Percentiles rank a stretch among this genome's conserved stretches.
Evolutionary conservation across 2,888 invertebrate genomes (phyloP).

Genomic region (Cancer borealis): DNA sequence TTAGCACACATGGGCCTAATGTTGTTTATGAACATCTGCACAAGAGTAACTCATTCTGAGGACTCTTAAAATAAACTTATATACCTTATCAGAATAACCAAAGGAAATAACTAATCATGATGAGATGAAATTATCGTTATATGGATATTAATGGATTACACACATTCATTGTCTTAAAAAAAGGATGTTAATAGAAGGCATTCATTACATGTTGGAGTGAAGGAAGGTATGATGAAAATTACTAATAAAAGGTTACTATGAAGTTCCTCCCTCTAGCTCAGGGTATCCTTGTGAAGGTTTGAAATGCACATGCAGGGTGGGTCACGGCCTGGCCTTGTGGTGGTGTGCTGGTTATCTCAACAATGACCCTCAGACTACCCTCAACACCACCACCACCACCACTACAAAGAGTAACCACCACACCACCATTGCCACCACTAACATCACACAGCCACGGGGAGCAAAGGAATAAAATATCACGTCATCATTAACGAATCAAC

Average conservation of each 20-base stretch:
- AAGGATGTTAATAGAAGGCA: background rate
- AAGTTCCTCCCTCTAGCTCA: background rate
- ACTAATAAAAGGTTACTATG: background rate
- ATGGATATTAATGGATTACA: background rate
- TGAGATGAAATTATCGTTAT: background rate
- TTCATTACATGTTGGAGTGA: background rate
- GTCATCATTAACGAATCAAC: background rate
- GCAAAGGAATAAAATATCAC: background rate
- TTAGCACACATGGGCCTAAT: background rate
- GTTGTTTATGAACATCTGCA: background rate
- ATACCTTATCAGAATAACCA: background rate
- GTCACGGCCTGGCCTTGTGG: background rate
- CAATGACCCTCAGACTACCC: background rate
- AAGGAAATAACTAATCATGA: background rate
- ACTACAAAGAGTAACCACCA: conserved; percentile 4
- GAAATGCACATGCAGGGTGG: background rate
- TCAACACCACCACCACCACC: background rate
- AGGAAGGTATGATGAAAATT: background rate
- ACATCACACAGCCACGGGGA: background rate
- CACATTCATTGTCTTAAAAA: background rate
- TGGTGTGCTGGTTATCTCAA: background rate
- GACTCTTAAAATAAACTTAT: background rate
- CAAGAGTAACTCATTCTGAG: background rate
- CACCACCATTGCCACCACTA: background rate
- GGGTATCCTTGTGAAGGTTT: background rate